phyloP scores from a whole-genome alignment of 2,888 invertebrate species.

The Nasonia oneida region DNA sequence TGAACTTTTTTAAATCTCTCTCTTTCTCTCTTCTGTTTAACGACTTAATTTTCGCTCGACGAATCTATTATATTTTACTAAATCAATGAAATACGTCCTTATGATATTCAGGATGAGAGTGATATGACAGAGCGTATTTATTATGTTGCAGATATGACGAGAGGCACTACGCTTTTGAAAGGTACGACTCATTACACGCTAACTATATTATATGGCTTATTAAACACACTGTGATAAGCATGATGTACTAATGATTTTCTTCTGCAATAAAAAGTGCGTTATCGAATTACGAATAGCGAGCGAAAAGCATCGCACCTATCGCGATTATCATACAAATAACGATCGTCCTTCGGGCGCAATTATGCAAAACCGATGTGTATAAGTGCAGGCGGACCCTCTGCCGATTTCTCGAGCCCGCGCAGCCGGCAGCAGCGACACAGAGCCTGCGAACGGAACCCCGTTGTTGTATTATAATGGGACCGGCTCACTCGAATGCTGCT shows the following conservation, averaged over 20 bases:
- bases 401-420: neutral
- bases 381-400: slow-evolving; percentile 63
- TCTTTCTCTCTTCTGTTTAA: neutral
- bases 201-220: slow-evolving; percentile 21
- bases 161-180: slow-evolving; percentile 79
- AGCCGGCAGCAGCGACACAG: neutral
- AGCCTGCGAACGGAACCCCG: slow-evolving; percentile 59
- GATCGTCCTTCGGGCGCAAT: slow-evolving; percentile 71
- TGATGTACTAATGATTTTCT: slow-evolving; percentile 1
- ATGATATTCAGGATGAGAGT: slow-evolving; percentile 30
- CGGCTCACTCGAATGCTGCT: slow-evolving; percentile 70
- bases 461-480: slow-evolving; percentile 72
- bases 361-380: slow-evolving; percentile 71
- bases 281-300: slow-evolving; percentile 57
- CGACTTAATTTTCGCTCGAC: neutral
- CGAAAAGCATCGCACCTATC: slow-evolving; percentile 46
- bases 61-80: neutral
- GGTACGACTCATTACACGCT: slow-evolving; percentile 68
- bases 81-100: neutral
- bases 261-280: neutral
- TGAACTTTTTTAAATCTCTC: slow-evolving; percentile 8
- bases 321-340: slow-evolving; percentile 71
- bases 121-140: slow-evolving; percentile 66
- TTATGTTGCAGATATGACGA: slow-evolving; percentile 79
- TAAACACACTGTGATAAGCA: slow-evolving; percentile 23